Base-by-base conservation (phyloP, 2,888 invertebrate genomes). In the Disparrhopalites patrizii region DNA sequence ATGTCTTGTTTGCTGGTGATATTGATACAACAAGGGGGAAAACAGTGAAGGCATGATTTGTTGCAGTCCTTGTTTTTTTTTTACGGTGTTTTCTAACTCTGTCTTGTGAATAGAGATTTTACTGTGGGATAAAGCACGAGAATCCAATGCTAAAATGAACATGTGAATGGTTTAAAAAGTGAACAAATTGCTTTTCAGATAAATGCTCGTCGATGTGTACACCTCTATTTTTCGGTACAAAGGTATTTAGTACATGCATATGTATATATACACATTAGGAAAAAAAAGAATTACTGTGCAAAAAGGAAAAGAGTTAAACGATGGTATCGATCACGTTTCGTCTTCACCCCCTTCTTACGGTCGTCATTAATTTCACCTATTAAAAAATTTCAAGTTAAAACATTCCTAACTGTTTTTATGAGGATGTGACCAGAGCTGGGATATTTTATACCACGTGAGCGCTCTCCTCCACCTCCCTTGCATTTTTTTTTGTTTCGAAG, bases 331-430 rank as follows among this genome's bases (percentile, higher is more conserved):
- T 18, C 43, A 43, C 43, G 43, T 43, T 43, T 43, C 20, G n/a
- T n/a, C n/a, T n/a, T n/a, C n/a, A n/a, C 43, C 43, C 43, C n/a
- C n/a, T 18, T 43, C 15, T 4, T 43, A n/a, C n/a, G n/a, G n/a
- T n/a, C n/a, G n/a, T 43, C 43, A 43, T 43, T 43, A 43, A 43
- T 43, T 43, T 43, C 15, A 43, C 43, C 43, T 43, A 43, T 43
- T 43, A 43, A 43, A 43, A n/a, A 15, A 43, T 43, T 43, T 43
- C n/a, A 43, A 20, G 43, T n/a, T n/a, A n/a, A n/a, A 43, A 15
- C 15, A 43, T 43, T 43, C 43, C 43, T 43, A 43, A 43, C 43
- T 43, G 43, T 43, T 43, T 43, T 43, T n/a, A 43, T 15, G 43
- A 15, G 4, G 43, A 43, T n/a, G n/a, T n/a, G n/a, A n/a, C n/a